Base-by-base conservation (phyloP, 1,140 invertebrate genomes). In the Sarcophaga bullata region DNA sequence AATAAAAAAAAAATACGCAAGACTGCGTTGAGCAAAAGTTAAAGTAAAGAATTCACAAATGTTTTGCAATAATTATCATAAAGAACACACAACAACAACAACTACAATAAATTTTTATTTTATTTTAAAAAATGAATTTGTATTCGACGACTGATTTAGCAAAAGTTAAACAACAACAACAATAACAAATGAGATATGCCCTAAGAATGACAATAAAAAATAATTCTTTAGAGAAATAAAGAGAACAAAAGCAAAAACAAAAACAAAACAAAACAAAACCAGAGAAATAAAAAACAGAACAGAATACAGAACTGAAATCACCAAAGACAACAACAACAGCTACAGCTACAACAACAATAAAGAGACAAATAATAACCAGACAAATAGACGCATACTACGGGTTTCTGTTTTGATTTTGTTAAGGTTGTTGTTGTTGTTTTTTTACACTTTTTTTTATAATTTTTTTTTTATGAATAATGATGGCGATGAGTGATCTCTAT, bases 41-140 rank as follows among this genome's bases (percentile, higher is more conserved):
- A 19, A 50, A 78, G 75, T 25, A 25, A 52, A 78, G 75, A 78
- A 78, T 78, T 52, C 75, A 78, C 75, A 78, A 78, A 78, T 78
- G 75, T 78, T 37, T 37, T 78, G 75, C 75, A 78, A 78, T 78
- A 78, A 78, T 78, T 78, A 78, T 78, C 75, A 52, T 78, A 78
- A 78, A 50, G n/a, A 17, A 19, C 62, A 19, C 62, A 72, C 58
- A 62, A 15, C 7, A 15, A 76, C 13, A 76, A 47, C 7, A 47
- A 49, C 17, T n/a, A 9, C 15, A 15, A 49, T 76, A 6, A 48
- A 8, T 7, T n/a, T n/a, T n/a, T n/a, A n/a, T n/a, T 76, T 15
- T 76, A 8, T 76, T 6, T 78, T 25, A 37, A 37, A 37, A 37
- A 37, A 37, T 37, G 25, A 37, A 37, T 37, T 37, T 37, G 4